Conservation (phyloP, 2,113 vertebrate genomes). For the Dasyurus viverrinus region DNA sequence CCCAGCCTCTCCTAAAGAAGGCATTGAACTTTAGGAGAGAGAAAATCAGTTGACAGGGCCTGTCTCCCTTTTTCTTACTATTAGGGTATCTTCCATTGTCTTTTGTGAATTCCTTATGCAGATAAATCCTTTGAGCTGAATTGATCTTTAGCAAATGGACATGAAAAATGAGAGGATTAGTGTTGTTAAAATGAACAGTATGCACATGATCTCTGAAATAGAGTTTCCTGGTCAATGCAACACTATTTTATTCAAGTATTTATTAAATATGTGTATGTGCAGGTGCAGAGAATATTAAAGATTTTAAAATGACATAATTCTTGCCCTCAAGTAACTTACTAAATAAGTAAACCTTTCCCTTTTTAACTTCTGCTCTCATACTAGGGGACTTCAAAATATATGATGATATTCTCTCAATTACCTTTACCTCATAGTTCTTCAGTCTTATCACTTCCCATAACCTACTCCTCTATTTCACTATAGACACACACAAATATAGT, state of each 20-base stretch:
- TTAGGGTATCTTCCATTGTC: not conserved
- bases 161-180: not conserved
- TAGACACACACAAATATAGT: not conserved
- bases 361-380: not conserved
- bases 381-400: not conserved
- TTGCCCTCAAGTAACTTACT: not conserved
- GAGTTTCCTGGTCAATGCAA: not conserved
- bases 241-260: not conserved
- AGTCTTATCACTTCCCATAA: not conserved
- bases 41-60: not conserved
- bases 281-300: not conserved
- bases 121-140: not conserved
- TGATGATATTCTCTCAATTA: not conserved
- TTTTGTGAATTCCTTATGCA: not conserved
- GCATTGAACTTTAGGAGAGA: not conserved
- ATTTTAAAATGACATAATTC: not conserved
- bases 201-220: not conserved
- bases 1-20: not conserved
- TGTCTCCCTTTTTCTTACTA: not conserved
- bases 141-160: conserved; percentile 5
- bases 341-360: not conserved
- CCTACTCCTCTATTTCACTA: not conserved
- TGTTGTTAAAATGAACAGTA: not conserved
- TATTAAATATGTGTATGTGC: not conserved
- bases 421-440: not conserved